Conservation (phyloP, 2,113 vertebrate genomes). For the Bombycilla garrulus region DNA sequence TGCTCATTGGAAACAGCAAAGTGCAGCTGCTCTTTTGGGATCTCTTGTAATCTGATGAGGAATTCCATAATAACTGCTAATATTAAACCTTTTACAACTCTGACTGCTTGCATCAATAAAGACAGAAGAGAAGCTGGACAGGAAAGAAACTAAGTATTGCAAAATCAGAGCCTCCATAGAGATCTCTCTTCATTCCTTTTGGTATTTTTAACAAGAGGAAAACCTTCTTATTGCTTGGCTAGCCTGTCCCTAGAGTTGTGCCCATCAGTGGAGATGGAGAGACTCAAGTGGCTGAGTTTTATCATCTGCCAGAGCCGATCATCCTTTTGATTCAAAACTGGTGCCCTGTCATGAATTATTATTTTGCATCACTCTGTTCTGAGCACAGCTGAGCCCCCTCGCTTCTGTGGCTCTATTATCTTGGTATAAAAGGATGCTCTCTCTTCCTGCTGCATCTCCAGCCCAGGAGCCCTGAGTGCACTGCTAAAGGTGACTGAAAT, state of each 20-base stretch:
- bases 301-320: background rate
- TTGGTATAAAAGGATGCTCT: background rate
- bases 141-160: background rate
- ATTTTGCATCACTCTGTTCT: background rate
- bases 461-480: background rate
- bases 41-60: constrained; percentile 4
- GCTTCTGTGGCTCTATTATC: background rate
- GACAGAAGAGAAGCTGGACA: background rate
- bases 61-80: constrained; percentile 18
- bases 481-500: background rate
- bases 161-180: background rate
- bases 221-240: background rate
- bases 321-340: background rate
- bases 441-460: background rate
- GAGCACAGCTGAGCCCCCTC: background rate
- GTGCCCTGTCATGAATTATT: background rate
- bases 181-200: background rate
- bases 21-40: background rate
- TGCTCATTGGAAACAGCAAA: background rate
- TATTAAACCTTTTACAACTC: constrained; percentile 19
- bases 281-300: background rate
- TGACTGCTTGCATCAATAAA: background rate
- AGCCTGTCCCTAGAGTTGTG: background rate
- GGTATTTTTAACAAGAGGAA: background rate
- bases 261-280: background rate